Base-by-base conservation (phyloP, 1,140 invertebrate species). In the Mylabris phalerata region DNA sequence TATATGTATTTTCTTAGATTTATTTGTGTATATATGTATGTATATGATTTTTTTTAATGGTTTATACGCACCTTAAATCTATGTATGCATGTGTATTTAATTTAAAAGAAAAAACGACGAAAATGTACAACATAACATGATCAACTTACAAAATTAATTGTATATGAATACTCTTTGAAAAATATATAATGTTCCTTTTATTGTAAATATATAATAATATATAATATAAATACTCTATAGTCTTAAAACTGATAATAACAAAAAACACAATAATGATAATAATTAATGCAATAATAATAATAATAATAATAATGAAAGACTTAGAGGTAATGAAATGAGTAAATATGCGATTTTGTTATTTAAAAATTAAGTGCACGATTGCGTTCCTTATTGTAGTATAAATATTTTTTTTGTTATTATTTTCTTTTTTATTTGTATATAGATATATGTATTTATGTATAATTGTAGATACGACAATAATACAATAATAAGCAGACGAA, bases 91-190 rank as follows among this genome's bases (percentile, higher is more conserved):
- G 40, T 26, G 32, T 7, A 48, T n/a, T 43, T 48, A 55, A n/a
- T 47, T 55, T 40, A 48, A 38, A 38, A 46, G 44, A 32, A 50
- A 49, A 55, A 55, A 44, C 49, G 54, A 52, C 45, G 39, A 25
- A 41, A 55, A 50, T 39, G 32, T 55, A 11, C 39, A 57, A 57
- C 54, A 57, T 61, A 57, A 49, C 45, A 48, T 48, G 32, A 32
- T 32, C 32, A 32, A 32, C 4, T 7, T 32, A 5, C 52, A 57
- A 57, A 52, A 61, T 51, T 57, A 56, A 42, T 59, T 67, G 66
- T 67, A 69, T 69, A 69, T 69, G 67, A 69, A 69, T 69, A 69
- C 67, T 69, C 64, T 19, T 19, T 67, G 66, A 65, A 67, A 68
- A 69, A 69, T 69, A 67, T 67, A 67, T 59, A 63, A 69, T 66